Evolutionary conservation across 1,140 invertebrate species (phyloP).

Genomic region (Pantala flavescens): DNA sequence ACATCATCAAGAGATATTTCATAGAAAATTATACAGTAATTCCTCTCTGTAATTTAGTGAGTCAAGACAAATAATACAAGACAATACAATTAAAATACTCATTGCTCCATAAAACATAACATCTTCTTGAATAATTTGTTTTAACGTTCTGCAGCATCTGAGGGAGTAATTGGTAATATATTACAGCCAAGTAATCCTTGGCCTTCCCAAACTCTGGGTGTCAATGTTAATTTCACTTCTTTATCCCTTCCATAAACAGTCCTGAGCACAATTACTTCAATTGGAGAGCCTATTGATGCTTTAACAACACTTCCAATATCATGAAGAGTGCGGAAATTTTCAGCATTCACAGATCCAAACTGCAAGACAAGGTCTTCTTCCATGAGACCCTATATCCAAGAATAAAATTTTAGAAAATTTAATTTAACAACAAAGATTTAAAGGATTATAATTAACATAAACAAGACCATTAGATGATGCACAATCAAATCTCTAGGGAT

Average conservation of each 20-base stretch:
- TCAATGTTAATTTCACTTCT: slow-evolving; percentile 43
- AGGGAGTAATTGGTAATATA: slow-evolving; percentile 37
- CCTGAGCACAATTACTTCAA: slow-evolving; percentile 51
- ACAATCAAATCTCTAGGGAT: too few relatives aligned
- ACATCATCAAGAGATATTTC: too few relatives aligned
- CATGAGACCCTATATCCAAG: slow-evolving; percentile 53
- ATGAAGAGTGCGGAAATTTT: slow-evolving; percentile 58
- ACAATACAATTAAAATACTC: too few relatives aligned
- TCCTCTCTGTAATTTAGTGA: too few relatives aligned
- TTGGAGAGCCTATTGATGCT: slow-evolving; percentile 53
- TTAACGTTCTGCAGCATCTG: slow-evolving; percentile 40
- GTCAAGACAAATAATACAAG: too few relatives aligned
- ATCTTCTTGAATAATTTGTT: background rate
- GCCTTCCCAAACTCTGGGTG: slow-evolving; percentile 60
- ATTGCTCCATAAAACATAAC: too few relatives aligned
- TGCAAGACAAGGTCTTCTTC: slow-evolving; percentile 62
- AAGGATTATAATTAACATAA: too few relatives aligned
- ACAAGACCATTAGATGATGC: too few relatives aligned
- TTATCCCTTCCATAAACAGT: slow-evolving; percentile 35
- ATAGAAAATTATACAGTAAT: too few relatives aligned
- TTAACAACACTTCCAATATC: slow-evolving; percentile 58
- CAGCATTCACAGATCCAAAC: slow-evolving; percentile 69
- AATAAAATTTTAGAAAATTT: slow-evolving; percentile 28
- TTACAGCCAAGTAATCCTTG: slow-evolving; percentile 68
- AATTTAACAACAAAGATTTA: slow-evolving; percentile 16